Percentiles rank a stretch among this genome's conserved stretches.
phyloP scores from a whole-genome alignment of 2,797 vertebrate genomes.

The Gallinago nigripennis region DNA sequence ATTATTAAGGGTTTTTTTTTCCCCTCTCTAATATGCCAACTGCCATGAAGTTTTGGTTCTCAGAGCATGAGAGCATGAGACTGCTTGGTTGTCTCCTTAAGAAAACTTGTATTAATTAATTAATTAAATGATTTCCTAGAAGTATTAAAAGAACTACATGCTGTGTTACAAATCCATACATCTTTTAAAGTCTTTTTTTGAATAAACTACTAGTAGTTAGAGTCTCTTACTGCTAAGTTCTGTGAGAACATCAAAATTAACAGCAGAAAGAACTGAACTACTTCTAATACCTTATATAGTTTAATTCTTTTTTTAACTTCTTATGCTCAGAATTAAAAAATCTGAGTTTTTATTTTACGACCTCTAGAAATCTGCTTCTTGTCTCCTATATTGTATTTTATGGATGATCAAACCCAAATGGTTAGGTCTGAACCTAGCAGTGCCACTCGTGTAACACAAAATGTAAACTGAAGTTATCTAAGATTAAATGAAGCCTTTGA shows the following conservation, averaged over 20 bases:
- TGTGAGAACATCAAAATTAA: neutral
- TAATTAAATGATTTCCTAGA: neutral
- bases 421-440: neutral
- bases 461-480: neutral
- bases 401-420: neutral
- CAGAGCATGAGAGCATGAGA: neutral
- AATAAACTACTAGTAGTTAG: neutral
- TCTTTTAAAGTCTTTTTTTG: neutral
- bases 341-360: neutral
- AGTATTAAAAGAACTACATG: neutral
- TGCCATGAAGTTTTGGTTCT: neutral
- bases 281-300: constrained; percentile 10
- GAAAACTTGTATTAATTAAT: neutral
- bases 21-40: neutral
- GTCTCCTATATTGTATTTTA: neutral
- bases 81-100: neutral
- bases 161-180: neutral
- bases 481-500: neutral
- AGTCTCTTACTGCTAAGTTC: neutral
- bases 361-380: neutral
- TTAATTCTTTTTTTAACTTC: neutral
- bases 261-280: constrained; percentile 13
- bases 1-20: neutral
- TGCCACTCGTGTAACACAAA: neutral
- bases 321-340: neutral